Evolutionary conservation across 2,888 invertebrate species (phyloP), one percentile per base, ranked within the genome.

Genomic region (Hydriomena furcata): DNA sequence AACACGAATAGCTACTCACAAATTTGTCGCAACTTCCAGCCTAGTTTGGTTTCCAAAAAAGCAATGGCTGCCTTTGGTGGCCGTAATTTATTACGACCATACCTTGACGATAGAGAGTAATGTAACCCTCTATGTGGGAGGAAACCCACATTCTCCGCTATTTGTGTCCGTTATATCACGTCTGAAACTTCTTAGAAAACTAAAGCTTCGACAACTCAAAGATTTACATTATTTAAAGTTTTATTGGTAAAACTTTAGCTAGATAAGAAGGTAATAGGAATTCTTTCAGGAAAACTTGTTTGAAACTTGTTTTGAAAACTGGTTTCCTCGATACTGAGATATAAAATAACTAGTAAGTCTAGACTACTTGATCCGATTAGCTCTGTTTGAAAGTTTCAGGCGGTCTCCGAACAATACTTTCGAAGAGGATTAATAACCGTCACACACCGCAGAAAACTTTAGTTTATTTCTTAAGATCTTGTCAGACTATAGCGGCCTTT

Each of bases 1-100:
- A 65, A 57, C 58, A 59, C 47, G 55, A 67, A 68, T 64, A 66
- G 70, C 61, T 58, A 63, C 61, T 65, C 53, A 50, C 62, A 52
- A 60, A 63, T 64, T 52, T 52, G 28, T 66, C 62, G 61, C 68
- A 65, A 68, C 67, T 71, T 60, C 58, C 58, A 65, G 69, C 70
- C 11, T 6, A 7, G n/a, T 7, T 10, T 21, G 13, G 13, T 31
- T 12, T 13, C 10, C 21, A 12, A 10, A 17, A 7, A 28, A 28
- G 7, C 20, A 10, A 5, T 11, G 6, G 12, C 25, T n/a, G n/a
- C 2, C 13, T n/a, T 37, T 13, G 31, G n/a, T 7, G 13, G 13
- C 31, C 13, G 31, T 31, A 17, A 17, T 17, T 17, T 17, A 17
- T 17, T 17, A 4, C 2, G 17, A 4, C 17, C 17, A 4, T 17